These are phyloP conservation scores for Pseudochromis fuscus DNA, from an alignment of 2,797 vertebrate species.

Conservation along the genomic window DNA sequence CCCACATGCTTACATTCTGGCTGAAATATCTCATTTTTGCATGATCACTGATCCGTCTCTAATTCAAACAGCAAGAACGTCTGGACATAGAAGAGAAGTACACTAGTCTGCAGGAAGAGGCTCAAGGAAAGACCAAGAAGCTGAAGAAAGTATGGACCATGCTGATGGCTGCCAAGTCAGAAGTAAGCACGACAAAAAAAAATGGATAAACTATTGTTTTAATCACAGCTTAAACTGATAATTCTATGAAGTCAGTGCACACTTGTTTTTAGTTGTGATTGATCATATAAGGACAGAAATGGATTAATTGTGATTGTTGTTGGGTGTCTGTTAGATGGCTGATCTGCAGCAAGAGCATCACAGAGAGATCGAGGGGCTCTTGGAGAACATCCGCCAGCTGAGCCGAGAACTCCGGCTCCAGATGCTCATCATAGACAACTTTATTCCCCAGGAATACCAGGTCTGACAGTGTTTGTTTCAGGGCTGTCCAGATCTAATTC, in stretches of 20 bases:
- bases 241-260: background rate
- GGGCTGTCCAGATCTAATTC: background rate
- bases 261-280: background rate
- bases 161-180: slow-evolving; percentile 99
- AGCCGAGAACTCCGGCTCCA: slow-evolving; percentile 97
- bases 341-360: slow-evolving; percentile 98
- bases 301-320: background rate
- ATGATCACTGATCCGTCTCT: slow-evolving; percentile 11
- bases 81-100: slow-evolving; percentile 99
- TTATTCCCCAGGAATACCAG: slow-evolving; percentile 99
- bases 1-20: too few relatives aligned
- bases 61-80: slow-evolving; percentile 92
- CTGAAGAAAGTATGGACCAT: slow-evolving; percentile 99
- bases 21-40: background rate
- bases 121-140: slow-evolving; percentile 98
- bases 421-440: slow-evolving; percentile 98
- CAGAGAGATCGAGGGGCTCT: slow-evolving; percentile 95
- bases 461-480: slow-evolving; percentile 44
- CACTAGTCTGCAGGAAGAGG: slow-evolving; percentile 97
- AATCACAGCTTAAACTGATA: background rate
- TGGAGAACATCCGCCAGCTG: slow-evolving; percentile 98
- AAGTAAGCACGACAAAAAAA: slow-evolving; percentile 82
- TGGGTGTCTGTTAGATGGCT: slow-evolving; percentile 88
- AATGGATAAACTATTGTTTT: background rate
- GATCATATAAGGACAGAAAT: background rate